These are phyloP conservation scores for Rotaria socialis DNA, from an alignment of 2,888 invertebrate genomes.

Conservation along the genomic window DNA sequence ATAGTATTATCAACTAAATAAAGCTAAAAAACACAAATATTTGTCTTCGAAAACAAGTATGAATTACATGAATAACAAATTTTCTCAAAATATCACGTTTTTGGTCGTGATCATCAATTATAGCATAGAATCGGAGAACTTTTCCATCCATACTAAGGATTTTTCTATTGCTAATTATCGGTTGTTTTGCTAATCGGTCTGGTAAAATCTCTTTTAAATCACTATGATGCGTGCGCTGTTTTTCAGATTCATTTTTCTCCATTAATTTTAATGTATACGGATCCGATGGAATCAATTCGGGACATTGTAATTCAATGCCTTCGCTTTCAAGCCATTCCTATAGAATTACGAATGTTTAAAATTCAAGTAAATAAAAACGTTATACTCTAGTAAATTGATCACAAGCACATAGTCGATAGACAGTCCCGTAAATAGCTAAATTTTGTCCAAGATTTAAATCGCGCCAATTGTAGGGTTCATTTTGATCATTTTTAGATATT, in stretches of 20 bases:
- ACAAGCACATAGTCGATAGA: constrained; percentile 75
- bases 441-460: constrained; percentile 77
- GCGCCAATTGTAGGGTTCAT: constrained; percentile 74
- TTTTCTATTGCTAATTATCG: constrained; percentile 54
- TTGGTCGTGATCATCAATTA: constrained; percentile 62
- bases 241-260: constrained; percentile 62
- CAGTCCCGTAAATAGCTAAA: constrained; percentile 73
- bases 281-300: constrained; percentile 71
- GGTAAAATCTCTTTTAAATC: neutral
- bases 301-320: constrained; percentile 71
- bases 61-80: constrained; percentile 66
- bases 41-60: neutral
- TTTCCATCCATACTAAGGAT: constrained; percentile 75
- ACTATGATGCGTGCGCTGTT: constrained; percentile 60
- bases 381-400: constrained; percentile 73
- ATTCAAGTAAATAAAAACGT: neutral
- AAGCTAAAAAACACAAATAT: constrained; percentile 60
- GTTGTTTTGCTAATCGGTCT: neutral
- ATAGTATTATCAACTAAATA: constrained; percentile 77
- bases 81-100: constrained; percentile 60
- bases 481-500: constrained; percentile 72
- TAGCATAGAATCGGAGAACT: constrained; percentile 65
- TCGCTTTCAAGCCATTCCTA: constrained; percentile 78
- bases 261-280: constrained; percentile 63
- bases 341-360: neutral